A percentile compares a stretch with the other conserved stretches of the same genome.
These are phyloP conservation scores for Drosophila pruinosa DNA, from an alignment of 1,140 invertebrate genomes.

Conservation along the genomic window DNA sequence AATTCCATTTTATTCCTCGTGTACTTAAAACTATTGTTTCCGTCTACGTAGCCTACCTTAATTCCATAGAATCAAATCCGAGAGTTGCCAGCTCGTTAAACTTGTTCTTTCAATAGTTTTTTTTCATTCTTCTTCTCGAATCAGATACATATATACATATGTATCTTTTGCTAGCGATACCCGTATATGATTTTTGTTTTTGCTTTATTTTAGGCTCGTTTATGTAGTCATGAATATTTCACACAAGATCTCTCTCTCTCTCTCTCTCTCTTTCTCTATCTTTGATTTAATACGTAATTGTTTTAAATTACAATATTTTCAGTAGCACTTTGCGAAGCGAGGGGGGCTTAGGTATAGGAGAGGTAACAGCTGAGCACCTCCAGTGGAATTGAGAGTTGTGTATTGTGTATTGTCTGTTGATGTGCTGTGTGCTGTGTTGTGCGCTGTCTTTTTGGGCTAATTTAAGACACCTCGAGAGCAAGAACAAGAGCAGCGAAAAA, in stretches of 20 bases:
- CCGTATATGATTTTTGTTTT: not conserved
- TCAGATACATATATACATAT: no score
- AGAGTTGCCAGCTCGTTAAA: slow-evolving; percentile 36
- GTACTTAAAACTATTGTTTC: slow-evolving; percentile 1
- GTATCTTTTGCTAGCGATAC: not conserved
- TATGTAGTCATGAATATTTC: slow-evolving; percentile 20
- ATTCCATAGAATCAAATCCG: slow-evolving; percentile 11
- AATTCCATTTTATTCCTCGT: slow-evolving; percentile 7
- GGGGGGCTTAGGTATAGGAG: not conserved
- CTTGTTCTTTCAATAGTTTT: slow-evolving; percentile 40
- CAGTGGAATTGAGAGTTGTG: slow-evolving; percentile 3
- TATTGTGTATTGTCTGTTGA: no score
- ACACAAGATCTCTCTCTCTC: slow-evolving; percentile 9
- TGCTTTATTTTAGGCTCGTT: slow-evolving; percentile 37
- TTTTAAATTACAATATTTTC: slow-evolving; percentile 10
- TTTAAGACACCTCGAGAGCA: slow-evolving; percentile 17
- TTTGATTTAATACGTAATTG: slow-evolving; percentile 36
- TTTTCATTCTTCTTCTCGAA: not conserved
- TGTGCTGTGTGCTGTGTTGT: not conserved
- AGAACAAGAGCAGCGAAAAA: slow-evolving; percentile 2
- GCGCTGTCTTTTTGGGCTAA: slow-evolving; percentile 19
- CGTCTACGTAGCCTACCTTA: slow-evolving; percentile 16
- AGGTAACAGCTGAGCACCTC: slow-evolving; percentile 13
- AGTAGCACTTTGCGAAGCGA: not conserved
- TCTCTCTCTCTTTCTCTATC: not conserved